These are phyloP conservation scores for Macropus fuliginosus DNA, from an alignment of 2,797 vertebrate species.

Conservation along the genomic window DNA sequence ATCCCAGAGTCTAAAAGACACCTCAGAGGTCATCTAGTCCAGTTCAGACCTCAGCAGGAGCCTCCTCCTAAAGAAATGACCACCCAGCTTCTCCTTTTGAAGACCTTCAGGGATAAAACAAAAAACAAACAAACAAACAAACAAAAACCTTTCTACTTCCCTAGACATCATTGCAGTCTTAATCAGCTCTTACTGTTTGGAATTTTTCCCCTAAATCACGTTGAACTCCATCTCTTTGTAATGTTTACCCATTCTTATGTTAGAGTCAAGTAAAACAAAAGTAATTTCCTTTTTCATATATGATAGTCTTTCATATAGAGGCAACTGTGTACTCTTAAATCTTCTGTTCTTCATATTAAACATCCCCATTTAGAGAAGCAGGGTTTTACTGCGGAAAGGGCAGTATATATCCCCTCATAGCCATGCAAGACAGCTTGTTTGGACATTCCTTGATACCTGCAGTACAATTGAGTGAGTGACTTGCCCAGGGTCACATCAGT, in stretches of 20 bases:
- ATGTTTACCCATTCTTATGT: neutral
- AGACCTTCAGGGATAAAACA: neutral
- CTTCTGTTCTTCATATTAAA: neutral
- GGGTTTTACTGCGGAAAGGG: neutral
- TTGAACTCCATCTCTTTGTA: neutral
- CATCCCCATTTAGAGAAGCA: neutral
- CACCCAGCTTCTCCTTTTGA: neutral
- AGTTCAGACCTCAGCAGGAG: neutral
- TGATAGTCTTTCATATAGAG: neutral
- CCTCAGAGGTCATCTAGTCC: neutral
- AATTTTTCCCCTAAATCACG: neutral
- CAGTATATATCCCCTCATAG: neutral
- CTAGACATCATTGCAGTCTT: neutral
- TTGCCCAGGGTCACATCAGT: neutral
- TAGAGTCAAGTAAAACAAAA: neutral
- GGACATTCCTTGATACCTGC: neutral
- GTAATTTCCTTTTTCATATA: neutral
- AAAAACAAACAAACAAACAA: too few species aligned
- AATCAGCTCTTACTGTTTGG: neutral
- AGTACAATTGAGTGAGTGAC: neutral
- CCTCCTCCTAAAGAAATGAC: neutral
- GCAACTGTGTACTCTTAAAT: neutral
- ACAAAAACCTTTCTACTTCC: neutral
- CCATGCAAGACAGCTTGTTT: neutral
- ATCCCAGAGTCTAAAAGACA: neutral